Base-by-base conservation (phyloP, 2,113 vertebrate genomes). In the Synchiropus splendidus region DNA sequence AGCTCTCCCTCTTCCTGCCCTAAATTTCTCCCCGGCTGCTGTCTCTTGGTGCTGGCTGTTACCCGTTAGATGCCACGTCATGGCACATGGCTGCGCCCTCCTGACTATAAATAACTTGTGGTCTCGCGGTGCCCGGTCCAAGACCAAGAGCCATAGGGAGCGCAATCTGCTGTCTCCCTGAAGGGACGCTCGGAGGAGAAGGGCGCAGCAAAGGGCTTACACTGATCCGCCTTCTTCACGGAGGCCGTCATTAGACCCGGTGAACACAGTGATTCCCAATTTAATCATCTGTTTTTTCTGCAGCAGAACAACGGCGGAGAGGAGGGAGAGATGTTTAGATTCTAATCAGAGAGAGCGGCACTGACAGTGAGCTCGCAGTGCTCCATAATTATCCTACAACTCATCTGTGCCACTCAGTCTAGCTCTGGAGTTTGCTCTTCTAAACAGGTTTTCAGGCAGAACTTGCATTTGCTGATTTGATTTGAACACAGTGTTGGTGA, bases 81-180 rank as follows among this genome's bases (percentile, higher is more conserved):
- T 48, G 64, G 60, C 73, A 78, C 74, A 78, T 78, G 75, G 65
- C 56, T 67, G 61, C 75, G 13, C 64, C 58, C 46, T 48, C 39
- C 47, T 10, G 18, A 41, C 70, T 83, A 76, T 71, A 80, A 83
- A 82, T 82, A 82, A 72, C 65, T 44, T 1, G 21, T 8, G 35
- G 73, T 70, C 73, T 78, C 48, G 27, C 54, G 34, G 63, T 30
- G 52, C 50, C 58, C 61, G 3, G 60, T 72, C 69, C 66, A 76
- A 74, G 68, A 58, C 59, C 2, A 31, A 53, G 60, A 67, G 65
- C 71, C 70, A 80, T 67, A 74, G 71, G 70, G 75, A 74, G 54
- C 27, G 68, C 77, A 79, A 74, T 78, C 77, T 82, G 21, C 21
- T 8, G 21, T 27, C 21, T 27, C 21, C 21, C 21, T 27, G 21